These are phyloP conservation scores for Proterorhinus semilunaris DNA, from an alignment of 2,113 vertebrate genomes.

Conservation along the genomic window DNA sequence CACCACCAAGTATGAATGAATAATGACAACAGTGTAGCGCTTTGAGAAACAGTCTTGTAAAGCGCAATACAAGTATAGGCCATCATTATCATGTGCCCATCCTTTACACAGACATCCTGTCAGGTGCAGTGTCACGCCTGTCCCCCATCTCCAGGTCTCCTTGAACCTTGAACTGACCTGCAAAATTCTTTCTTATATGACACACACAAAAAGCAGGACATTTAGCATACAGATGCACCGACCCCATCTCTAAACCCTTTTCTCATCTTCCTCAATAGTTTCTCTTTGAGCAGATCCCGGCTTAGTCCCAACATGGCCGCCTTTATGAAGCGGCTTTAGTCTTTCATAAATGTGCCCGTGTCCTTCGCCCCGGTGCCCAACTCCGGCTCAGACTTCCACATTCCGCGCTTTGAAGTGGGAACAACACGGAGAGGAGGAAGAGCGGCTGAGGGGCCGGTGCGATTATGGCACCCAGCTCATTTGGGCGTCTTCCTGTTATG, in stretches of 20 bases:
- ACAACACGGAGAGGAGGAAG: slow-evolving; percentile 43
- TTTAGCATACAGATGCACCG: neutral
- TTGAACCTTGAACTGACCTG: neutral
- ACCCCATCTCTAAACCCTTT: neutral
- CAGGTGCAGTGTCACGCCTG: too few relatives aligned
- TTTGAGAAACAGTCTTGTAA: too few relatives aligned
- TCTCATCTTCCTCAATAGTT: neutral
- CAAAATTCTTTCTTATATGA: neutral
- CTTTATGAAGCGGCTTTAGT: slow-evolving; percentile 33
- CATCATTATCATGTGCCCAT: too few relatives aligned
- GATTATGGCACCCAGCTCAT: slow-evolving; percentile 62
- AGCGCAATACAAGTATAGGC: too few relatives aligned
- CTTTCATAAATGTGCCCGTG: slow-evolving; percentile 38
- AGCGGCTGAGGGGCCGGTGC: slow-evolving; percentile 36
- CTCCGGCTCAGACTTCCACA: slow-evolving; percentile 56
- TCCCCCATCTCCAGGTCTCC: too few relatives aligned
- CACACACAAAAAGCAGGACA: neutral
- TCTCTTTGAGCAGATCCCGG: slow-evolving; percentile 9
- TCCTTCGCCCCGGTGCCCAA: slow-evolving; percentile 34
- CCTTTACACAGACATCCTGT: too few relatives aligned
- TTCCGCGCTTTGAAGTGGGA: slow-evolving; percentile 63
- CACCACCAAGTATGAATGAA: too few relatives aligned
- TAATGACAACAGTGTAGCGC: too few relatives aligned
- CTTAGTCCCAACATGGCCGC: slow-evolving; percentile 5
- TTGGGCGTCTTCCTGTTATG: slow-evolving; percentile 74